Base-by-base conservation (phyloP, 37 sponge, comb jelly and placozoan species). In the Eunapius fragilis region DNA sequence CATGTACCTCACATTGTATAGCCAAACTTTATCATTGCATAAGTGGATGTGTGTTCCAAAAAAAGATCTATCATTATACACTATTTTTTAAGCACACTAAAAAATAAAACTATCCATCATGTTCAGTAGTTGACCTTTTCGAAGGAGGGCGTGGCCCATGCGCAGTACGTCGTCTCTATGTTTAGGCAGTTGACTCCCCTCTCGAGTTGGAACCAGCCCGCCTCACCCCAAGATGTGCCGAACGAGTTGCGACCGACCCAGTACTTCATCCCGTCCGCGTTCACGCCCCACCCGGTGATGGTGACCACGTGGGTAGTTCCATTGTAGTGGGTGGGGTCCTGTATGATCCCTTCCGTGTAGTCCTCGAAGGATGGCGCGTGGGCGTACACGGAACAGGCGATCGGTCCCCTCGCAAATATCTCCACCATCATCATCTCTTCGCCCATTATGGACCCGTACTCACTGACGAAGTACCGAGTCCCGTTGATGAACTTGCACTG, bases 191-290 rank as follows among this genome's bases (percentile, higher is more conserved):
- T 93, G 19, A 75, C 80, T 25, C 95, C 95, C 75, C 95, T 75
- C 72, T 91, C 70, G 26, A 94, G 84, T 41, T 75, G 82, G 70
- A 94, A 94, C 95, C 95, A 94, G 7, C 95, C 95, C 47, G 28
- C 81, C 83, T 88, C 92, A 11, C 95, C 95, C 95, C 95, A 94
- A 0, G 84, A 70, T 2, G 92, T 94, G n/a, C 95, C 95, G 83
- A 86, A 94, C 24, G 95, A 94, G 80, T 94, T 94, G 25, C 95
- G 69, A 2, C 91, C 95, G 74, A 86, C 41, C 95, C 95, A 94
- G 80, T 86, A 94, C 71, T 85, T 71, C 70, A 91, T 72, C 36
- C 95, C 95, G 10, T 33, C 45, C 4, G 30, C 13, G 25, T 82
- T 78, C 22, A 68, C 72, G 10, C 95, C 95, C 95, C 95, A 94